A percentile compares a stretch with the other conserved stretches of the same genome.
phyloP scores from a whole-genome alignment of 2,888 invertebrate species.

The Meiosimyza platycephala region DNA sequence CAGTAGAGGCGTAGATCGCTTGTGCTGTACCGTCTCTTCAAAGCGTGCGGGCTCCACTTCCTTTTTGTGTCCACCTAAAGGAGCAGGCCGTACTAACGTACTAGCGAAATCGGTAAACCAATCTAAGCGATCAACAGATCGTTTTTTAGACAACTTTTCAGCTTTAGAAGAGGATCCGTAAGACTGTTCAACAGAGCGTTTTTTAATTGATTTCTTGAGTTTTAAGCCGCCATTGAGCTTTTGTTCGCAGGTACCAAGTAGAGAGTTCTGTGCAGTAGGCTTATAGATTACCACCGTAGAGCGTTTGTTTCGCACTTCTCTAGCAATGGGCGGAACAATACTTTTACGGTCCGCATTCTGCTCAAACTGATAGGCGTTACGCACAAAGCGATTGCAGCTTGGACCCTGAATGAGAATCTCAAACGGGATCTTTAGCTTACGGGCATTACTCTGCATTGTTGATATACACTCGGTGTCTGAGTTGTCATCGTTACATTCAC shows the following conservation, averaged over 20 bases:
- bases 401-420: constrained; percentile 66
- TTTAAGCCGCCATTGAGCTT: constrained; percentile 42
- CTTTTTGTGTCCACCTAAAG: constrained; percentile 46
- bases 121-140: constrained; percentile 56
- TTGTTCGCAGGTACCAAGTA: constrained; percentile 1
- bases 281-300: constrained; percentile 63
- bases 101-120: constrained; percentile 62
- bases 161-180: background rate
- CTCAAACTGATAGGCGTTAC: constrained; percentile 62
- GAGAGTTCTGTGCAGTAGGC: constrained; percentile 44
- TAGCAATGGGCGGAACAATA: background rate
- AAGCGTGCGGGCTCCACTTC: background rate
- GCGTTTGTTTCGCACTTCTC: constrained; percentile 53
- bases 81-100: constrained; percentile 59
- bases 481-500: constrained; percentile 64
- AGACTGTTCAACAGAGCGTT: constrained; percentile 35
- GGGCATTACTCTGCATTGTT: constrained; percentile 60
- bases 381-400: constrained; percentile 59
- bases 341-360: constrained; percentile 48
- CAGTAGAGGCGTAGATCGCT: constrained; percentile 17
- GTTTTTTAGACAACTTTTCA: constrained; percentile 44
- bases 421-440: constrained; percentile 57
- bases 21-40: background rate
- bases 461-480: constrained; percentile 62
- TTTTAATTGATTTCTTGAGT: constrained; percentile 33